Base-by-base conservation (phyloP, 2,113 vertebrate species). In the Hemicordylus capensis region DNA sequence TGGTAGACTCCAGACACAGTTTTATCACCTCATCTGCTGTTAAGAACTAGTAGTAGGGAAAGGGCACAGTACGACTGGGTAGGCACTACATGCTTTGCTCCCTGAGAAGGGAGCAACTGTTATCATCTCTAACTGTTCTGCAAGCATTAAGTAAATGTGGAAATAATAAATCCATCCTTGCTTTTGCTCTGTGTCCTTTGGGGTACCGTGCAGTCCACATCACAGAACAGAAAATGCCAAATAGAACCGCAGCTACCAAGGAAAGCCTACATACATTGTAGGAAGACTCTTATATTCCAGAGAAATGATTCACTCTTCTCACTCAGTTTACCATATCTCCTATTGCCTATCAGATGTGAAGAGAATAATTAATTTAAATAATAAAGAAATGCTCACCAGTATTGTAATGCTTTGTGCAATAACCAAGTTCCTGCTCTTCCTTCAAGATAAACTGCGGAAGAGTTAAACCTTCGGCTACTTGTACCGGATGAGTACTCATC, bases 351-450 rank as follows among this genome's bases (percentile, higher is more conserved):
- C 58, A 44, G 4, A 17, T 39, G 39, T 0, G 82, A 3, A 0
- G 75, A 10, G 51, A 19, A 34, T 76, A n/a, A 64, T 8, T 14
- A 14, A 81, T 0, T 81, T 4, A 19, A 86, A 76, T 76, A 42
- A 8, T 0, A 79, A 84, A 88, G 85, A 67, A 87, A 84, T 72
- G 70, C 91, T 97, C 84, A 99, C 99, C 99, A 7, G 98, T 99
- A 88, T 99, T 99, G 94, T 99, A 99, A 94, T 99, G 98, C 87
- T 99, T 99, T 85, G 98, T 99, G 89, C 99, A 99, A 94, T 99
- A 99, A 48, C 98, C 98, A 42, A 99, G 97, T 92, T 99, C 98
- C 86, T 98, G 98, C 89, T 99, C 98, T 84, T 99, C 98, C 92
- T 97, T 98, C 95, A 99, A 95, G 89, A 99, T 98, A 95, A 99